phyloP scores from a whole-genome alignment of 1,140 invertebrate species.

The Pseudoatta argentina region DNA sequence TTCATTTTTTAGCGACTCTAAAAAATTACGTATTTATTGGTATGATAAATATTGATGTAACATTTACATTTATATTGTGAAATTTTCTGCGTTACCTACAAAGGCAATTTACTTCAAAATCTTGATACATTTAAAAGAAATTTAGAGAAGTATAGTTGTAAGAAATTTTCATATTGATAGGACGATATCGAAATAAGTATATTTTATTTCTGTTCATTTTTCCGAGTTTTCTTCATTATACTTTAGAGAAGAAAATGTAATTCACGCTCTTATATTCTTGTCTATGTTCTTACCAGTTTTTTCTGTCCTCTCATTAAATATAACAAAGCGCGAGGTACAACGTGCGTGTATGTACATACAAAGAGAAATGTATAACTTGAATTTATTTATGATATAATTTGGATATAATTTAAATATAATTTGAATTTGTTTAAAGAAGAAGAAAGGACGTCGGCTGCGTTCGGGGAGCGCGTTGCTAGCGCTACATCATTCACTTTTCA shows the following conservation, averaged over 20 bases:
- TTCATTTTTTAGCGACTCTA: conserved; percentile 36
- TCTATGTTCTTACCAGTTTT: background rate
- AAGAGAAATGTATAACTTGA: background rate
- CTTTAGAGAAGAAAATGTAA: conserved; percentile 1
- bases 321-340: background rate
- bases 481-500: no score
- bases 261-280: background rate
- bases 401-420: background rate
- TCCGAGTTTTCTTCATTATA: background rate
- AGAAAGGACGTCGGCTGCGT: no score
- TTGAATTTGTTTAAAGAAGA: background rate
- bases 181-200: background rate
- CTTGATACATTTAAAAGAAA: background rate
- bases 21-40: conserved; percentile 24
- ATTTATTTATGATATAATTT: conserved; percentile 20
- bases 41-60: conserved; percentile 6
- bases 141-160: background rate
- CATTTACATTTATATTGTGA: conserved; percentile 10
- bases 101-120: conserved; percentile 11
- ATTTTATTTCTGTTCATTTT: background rate
- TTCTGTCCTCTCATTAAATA: background rate
- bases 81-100: background rate
- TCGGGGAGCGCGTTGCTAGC: no score
- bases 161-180: background rate
- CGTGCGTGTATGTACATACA: background rate